These are phyloP conservation scores for Notarius lentiginosus DNA, from an alignment of 2,113 vertebrate genomes.

Conservation along the genomic window DNA sequence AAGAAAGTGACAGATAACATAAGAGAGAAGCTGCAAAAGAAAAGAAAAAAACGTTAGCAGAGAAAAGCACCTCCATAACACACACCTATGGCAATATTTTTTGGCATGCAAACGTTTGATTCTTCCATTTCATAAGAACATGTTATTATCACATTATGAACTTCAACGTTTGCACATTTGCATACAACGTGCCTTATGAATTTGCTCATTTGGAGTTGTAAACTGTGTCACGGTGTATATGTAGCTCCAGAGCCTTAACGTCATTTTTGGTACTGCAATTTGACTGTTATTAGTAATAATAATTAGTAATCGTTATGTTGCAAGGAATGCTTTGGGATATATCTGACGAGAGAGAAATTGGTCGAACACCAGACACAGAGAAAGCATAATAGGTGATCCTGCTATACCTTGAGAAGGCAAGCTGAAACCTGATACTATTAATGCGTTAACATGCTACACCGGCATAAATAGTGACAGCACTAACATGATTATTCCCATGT, in stretches of 20 bases:
- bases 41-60: conserved; percentile 4
- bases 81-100: not conserved
- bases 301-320: not conserved
- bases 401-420: not conserved
- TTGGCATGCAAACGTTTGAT: not conserved
- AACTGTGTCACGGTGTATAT: not conserved
- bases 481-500: not conserved
- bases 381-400: not conserved
- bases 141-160: not conserved
- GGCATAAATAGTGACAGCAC: not conserved
- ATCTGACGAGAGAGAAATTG: not conserved
- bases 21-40: conserved; percentile 7
- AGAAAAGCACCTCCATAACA: not conserved
- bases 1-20: not conserved
- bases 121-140: not conserved
- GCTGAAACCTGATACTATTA: not conserved
- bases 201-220: not conserved
- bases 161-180: not conserved
- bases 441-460: not conserved
- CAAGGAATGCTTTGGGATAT: not conserved
- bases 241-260: not conserved
- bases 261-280: not conserved
- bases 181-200: not conserved
- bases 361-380: not conserved
- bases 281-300: not conserved